Conservation (phyloP, 1,140 invertebrate species). For the Calycopis cecrops region DNA sequence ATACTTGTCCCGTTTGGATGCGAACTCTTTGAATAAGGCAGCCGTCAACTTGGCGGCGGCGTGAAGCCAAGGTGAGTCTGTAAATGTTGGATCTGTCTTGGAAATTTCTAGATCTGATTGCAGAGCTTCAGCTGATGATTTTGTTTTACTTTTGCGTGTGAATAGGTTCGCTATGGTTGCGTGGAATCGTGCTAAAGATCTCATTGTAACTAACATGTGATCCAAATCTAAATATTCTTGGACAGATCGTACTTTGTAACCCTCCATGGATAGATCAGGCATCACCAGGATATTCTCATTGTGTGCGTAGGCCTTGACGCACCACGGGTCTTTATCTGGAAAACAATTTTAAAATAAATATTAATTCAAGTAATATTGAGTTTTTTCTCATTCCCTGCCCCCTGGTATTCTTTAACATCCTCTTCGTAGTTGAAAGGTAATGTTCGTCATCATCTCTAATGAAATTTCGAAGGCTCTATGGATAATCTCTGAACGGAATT, state of each 20-base stretch:
- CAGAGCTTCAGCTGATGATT: not conserved
- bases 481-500: too few relatives aligned
- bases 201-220: conserved; percentile 30
- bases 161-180: conserved; percentile 45
- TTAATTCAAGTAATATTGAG: too few relatives aligned
- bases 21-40: conserved; percentile 40
- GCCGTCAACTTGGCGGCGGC: conserved; percentile 38
- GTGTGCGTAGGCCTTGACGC: conserved; percentile 36
- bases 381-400: too few relatives aligned
- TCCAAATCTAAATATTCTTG: conserved; percentile 34
- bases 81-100: conserved; percentile 36
- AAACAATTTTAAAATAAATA: conserved; percentile 5
- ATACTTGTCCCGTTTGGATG: conserved; percentile 29
- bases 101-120: not conserved
- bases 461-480: too few relatives aligned
- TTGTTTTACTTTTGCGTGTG: conserved; percentile 22
- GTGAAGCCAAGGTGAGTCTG: conserved; percentile 39
- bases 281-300: conserved; percentile 47
- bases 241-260: conserved; percentile 32
- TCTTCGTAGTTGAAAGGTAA: too few relatives aligned
- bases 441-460: too few relatives aligned
- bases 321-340: conserved; percentile 43
- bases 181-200: conserved; percentile 48
- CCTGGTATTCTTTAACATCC: too few relatives aligned
- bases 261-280: conserved; percentile 38